Evolutionary conservation across 1,140 invertebrate species (phyloP).

Genomic region (Harlomillsia oculata): DNA sequence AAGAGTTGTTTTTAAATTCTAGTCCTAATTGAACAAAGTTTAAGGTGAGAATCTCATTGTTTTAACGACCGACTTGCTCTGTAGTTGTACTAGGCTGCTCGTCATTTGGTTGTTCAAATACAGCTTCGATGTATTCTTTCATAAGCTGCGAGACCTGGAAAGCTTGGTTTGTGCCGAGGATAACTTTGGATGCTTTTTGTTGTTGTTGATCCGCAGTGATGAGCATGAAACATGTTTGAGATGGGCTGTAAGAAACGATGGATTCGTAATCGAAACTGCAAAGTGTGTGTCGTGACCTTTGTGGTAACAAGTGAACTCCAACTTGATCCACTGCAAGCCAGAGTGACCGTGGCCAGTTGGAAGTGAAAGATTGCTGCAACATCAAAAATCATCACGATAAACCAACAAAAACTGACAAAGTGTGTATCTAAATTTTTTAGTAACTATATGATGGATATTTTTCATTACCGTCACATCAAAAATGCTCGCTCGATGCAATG

Average conservation of each 20-base stretch:
- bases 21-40: no score
- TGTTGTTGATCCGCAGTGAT: slow-evolving; percentile 70
- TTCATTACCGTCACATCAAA: slow-evolving; percentile 66
- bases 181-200: slow-evolving; percentile 77
- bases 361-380: slow-evolving; percentile 83
- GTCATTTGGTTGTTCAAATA: no score
- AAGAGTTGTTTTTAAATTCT: no score
- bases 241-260: slow-evolving; percentile 77
- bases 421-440: neutral
- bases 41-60: no score
- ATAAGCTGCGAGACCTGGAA: slow-evolving; percentile 89
- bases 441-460: neutral
- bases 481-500: slow-evolving; percentile 80
- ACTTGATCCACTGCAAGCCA: slow-evolving; percentile 87
- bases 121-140: slow-evolving; percentile 60
- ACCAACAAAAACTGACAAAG: neutral
- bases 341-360: slow-evolving; percentile 76
- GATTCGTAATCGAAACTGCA: slow-evolving; percentile 80
- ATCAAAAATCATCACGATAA: slow-evolving; percentile 7
- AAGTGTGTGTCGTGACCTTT: slow-evolving; percentile 72
- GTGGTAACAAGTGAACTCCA: slow-evolving; percentile 83
- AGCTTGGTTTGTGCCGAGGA: slow-evolving; percentile 74
- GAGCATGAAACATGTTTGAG: slow-evolving; percentile 78
- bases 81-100: no score
- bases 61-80: no score